phyloP scores from a whole-genome alignment of 2,113 vertebrate species.

The Colistium nudipinnis region DNA sequence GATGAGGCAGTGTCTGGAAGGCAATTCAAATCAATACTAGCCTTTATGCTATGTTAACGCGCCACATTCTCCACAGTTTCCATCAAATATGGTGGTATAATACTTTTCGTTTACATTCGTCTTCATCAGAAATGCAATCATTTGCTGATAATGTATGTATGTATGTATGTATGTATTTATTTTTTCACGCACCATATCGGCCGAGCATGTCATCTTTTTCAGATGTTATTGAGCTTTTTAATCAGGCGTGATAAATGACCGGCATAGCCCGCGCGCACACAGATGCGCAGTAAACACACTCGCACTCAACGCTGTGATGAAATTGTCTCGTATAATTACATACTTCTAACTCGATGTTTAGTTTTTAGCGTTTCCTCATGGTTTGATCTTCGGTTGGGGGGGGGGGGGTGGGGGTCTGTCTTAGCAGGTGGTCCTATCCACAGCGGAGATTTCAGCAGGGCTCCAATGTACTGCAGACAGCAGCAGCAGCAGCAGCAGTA shows the following conservation, averaged over 20 bases:
- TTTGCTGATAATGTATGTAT: slow-evolving; percentile 5
- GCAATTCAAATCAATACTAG: slow-evolving; percentile 70
- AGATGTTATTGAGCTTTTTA: slow-evolving; percentile 3
- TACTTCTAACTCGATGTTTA: slow-evolving; percentile 27
- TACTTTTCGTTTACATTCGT: slow-evolving; percentile 17
- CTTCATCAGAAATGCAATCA: slow-evolving; percentile 13
- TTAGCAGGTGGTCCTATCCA: slow-evolving; percentile 59
- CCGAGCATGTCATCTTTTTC: background rate
- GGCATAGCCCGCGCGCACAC: background rate
- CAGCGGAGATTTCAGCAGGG: slow-evolving; percentile 32
- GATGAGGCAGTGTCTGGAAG: slow-evolving; percentile 70
- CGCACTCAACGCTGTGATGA: background rate
- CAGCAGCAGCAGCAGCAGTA: slow-evolving; percentile 48
- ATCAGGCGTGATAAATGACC: background rate
- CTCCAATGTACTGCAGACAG: slow-evolving; percentile 42
- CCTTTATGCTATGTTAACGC: slow-evolving; percentile 35
- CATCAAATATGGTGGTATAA: background rate
- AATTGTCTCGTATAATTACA: background rate
- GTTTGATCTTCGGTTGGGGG: slow-evolving; percentile 41
- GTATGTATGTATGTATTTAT: background rate
- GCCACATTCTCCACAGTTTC: background rate
- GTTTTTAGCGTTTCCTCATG: slow-evolving; percentile 44
- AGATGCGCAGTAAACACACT: background rate
- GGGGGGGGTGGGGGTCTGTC: slow-evolving; percentile 31
- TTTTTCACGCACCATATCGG: slow-evolving; percentile 11